Evolutionary conservation across 1,140 invertebrate genomes (phyloP).

Genomic region (Meloidogyne chitwoodi): DNA sequence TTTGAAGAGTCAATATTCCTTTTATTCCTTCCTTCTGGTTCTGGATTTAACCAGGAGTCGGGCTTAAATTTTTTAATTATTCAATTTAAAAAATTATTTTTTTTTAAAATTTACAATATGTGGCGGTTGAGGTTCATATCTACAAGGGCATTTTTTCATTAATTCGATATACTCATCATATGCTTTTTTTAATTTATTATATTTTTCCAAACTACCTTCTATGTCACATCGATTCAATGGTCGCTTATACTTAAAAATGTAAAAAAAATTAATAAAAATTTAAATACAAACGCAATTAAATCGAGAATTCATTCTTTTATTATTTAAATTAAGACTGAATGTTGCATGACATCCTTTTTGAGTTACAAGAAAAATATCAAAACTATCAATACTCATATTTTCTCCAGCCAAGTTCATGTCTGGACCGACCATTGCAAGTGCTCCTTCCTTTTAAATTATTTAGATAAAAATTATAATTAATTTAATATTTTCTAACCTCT

Average conservation of each 20-base stretch:
- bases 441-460: no score
- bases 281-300: neutral
- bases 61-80: neutral
- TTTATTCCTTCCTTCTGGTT: neutral
- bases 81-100: no score
- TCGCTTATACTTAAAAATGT: neutral
- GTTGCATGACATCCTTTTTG: neutral
- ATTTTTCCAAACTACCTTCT: neutral
- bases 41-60: neutral
- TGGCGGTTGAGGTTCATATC: neutral
- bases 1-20: neutral
- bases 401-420: neutral
- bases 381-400: neutral
- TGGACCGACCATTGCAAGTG: neutral
- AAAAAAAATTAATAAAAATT: neutral
- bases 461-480: no score
- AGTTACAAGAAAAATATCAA: neutral
- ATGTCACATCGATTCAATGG: neutral
- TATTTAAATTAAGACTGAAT: neutral
- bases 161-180: neutral
- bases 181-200: neutral
- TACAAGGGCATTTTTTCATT: neutral
- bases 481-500: neutral
- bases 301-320: neutral
- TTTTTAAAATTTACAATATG: no score